Evolutionary conservation across 2,888 invertebrate genomes (phyloP), one percentile per base, ranked within the genome.

Genomic region (Pheosia gnoma): DNA sequence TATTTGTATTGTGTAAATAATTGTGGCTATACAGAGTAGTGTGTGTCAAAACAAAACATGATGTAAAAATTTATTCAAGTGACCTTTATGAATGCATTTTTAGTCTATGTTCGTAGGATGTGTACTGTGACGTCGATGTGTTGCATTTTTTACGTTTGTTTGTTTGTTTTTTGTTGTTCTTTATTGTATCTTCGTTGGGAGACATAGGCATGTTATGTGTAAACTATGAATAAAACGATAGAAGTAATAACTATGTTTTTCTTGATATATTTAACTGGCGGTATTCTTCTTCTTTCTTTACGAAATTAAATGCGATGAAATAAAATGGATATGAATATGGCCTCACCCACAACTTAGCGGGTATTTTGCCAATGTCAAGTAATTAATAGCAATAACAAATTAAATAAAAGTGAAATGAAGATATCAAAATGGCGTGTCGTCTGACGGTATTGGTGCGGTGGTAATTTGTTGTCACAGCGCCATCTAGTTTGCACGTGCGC

Each of bases 161-260:
- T 82, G 25, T 80, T 77, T n/a, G n/a, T 54, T 71, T 78, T 84
- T 83, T 83, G 83, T 83, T 84, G 79, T 79, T 77, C 68, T 79
- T 75, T 81, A 70, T 81, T 79, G 80, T 85, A 78, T 80, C 77
- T 78, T 74, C 55, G 62, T 80, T 79, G 79, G 71, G 64, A 80
- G 80, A 76, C 76, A 80, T 86, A 83, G 78, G 74, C 72, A 78
- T 83, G 84, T 87, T 86, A 82, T 85, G 85, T 89, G 85, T 86
- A 87, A 84, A 85, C 71, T 73, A 84, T 82, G 68, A 88, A 84
- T 89, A 86, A 89, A 87, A 79, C 79, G 69, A 84, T 84, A 82
- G 77, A 79, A 77, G 66, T 66, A 78, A 79, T 76, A 69, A 54
- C 49, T 6, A 9, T 38, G 62, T 56, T 59, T 59, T 9, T 41